Evolutionary conservation across 2,797 vertebrate species (phyloP).

Genomic region (Platyrinchus mystaceus): DNA sequence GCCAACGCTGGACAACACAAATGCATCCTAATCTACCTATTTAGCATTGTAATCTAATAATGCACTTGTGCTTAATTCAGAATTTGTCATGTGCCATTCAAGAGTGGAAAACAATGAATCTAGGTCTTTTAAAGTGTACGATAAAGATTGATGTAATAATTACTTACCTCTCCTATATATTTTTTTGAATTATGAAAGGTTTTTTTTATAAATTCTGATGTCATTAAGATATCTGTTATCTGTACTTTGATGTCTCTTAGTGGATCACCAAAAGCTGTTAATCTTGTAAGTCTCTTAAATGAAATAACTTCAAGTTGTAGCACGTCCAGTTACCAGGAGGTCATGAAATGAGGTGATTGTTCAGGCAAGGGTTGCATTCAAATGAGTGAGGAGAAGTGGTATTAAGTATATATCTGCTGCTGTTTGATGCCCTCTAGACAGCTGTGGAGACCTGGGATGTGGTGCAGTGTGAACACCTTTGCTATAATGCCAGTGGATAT

Average conservation of each 20-base stretch:
- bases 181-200: neutral
- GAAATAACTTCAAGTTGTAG: neutral
- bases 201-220: neutral
- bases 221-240: neutral
- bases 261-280: neutral
- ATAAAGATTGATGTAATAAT: neutral
- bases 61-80: neutral
- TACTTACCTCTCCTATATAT: neutral
- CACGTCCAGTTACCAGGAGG: neutral
- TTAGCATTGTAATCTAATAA: neutral
- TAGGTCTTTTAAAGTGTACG: neutral
- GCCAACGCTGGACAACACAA: accelerated
- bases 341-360: neutral
- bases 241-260: neutral
- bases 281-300: neutral
- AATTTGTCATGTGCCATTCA: neutral
- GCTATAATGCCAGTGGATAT: neutral
- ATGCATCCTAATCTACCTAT: neutral
- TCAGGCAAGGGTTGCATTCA: neutral
- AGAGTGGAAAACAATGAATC: neutral
- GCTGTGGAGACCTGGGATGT: accelerated
- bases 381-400: neutral
- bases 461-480: neutral
- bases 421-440: neutral
- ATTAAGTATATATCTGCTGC: neutral